These are phyloP conservation scores for Coluber constrictor DNA, from an alignment of 2,797 vertebrate genomes.

Conservation along the genomic window DNA sequence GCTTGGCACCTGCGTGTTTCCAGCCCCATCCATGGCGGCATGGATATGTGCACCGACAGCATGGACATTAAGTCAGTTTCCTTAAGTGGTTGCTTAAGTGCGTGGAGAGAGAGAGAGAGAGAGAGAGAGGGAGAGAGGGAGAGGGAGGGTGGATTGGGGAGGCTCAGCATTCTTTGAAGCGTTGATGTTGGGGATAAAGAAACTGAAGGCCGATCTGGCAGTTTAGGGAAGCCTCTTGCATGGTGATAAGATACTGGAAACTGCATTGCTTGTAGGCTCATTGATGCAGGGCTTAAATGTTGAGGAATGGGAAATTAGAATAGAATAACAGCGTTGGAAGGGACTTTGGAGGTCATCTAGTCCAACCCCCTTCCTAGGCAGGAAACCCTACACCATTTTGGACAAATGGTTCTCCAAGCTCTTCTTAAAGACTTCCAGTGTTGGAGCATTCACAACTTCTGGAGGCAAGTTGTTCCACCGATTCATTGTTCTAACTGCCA, in stretches of 20 bases:
- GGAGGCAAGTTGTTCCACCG: too few relatives aligned
- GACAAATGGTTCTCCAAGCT: too few relatives aligned
- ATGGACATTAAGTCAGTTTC: not conserved
- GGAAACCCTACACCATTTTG: too few relatives aligned
- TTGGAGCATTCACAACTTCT: too few relatives aligned
- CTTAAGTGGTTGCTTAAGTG: not conserved
- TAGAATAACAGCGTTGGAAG: too few relatives aligned
- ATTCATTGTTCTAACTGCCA: too few relatives aligned
- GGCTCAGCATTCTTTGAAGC: not conserved
- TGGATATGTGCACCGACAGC: not conserved
- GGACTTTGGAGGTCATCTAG: too few relatives aligned
- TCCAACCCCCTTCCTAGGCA: too few relatives aligned
- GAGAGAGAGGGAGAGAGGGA: too few relatives aligned
- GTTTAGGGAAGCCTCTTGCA: not conserved
- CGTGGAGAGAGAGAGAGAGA: not conserved
- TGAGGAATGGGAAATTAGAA: not conserved
- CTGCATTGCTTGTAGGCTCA: not conserved
- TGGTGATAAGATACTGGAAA: not conserved
- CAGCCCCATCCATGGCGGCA: not conserved
- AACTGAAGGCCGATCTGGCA: not conserved
- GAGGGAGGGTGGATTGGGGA: not conserved
- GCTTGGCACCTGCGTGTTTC: not conserved
- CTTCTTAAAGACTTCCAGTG: too few relatives aligned
- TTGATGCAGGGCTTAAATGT: not conserved
- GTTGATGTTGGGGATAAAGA: not conserved